Base-by-base conservation (phyloP, 1,140 invertebrate genomes). In the Charaxes varanes region DNA sequence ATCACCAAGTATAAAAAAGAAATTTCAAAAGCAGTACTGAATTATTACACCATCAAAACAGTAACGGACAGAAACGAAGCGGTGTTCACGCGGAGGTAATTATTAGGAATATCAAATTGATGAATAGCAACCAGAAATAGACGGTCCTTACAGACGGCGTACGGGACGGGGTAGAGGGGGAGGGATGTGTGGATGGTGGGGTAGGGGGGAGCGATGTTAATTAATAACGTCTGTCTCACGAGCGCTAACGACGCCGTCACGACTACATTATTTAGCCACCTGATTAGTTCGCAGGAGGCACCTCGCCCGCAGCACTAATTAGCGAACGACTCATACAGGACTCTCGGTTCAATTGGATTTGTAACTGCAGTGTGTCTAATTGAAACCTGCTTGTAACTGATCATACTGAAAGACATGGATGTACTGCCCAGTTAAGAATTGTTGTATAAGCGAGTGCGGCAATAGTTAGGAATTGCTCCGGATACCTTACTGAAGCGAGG, bases 221-320 rank as follows among this genome's bases (percentile, higher is more conserved):
- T 79, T 81, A 81, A 81, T 81, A 79, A 79, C 77, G 77, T 77
- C 72, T 79, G 73, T 78, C 74, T 77, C 70, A 74, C 73, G 65
- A 76, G 66, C 70, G 63, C 64, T 77, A 78, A 78, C 72, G 70
- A 79, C 66, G 64, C 64, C 77, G 74, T 78, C 74, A 79, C 71
- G 74, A 76, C 62, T 79, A 76, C 68, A 78, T 82, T 79, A 82
- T 82, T 82, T 79, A 76, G 70, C 74, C 78, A 79, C 70, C 78
- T 78, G 78, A 82, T 82, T 79, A 82, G 78, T 76, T 73, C 68
- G 53, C 60, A 62, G 64, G 59, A 63, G 47, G 53, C 61, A 57
- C 58, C 53, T 59, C 54, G 61, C 67, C 67, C 66, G 59, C 67
- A 70, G 49, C 64, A 56, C 72, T 74, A 79, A 81, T 77, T 79